Evolutionary conservation across 2,797 vertebrate genomes (phyloP).

Genomic region (Adrianichthys oophorus): DNA sequence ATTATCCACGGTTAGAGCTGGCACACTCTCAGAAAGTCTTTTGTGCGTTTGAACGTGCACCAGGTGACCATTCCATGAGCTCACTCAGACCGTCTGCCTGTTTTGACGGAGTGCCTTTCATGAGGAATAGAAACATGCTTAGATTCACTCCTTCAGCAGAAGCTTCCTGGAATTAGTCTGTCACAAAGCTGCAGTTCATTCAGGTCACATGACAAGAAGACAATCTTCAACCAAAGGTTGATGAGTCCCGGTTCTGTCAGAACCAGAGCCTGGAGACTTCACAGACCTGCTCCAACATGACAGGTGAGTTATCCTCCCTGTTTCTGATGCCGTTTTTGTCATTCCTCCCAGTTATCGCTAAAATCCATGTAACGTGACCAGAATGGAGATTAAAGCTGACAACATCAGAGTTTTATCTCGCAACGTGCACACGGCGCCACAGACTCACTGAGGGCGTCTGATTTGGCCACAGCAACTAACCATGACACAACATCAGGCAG

Average conservation of each 20-base stretch:
- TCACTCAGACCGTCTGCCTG: slow-evolving; percentile 3
- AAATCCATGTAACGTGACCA: too few relatives aligned
- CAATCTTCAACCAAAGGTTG: slow-evolving; percentile 10
- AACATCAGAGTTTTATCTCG: not conserved
- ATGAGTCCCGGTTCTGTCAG: not conserved
- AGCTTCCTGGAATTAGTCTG: slow-evolving; percentile 2
- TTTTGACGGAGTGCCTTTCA: slow-evolving; percentile 2
- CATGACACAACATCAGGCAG: slow-evolving; percentile 27
- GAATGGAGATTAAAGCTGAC: too few relatives aligned
- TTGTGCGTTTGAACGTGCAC: not conserved
- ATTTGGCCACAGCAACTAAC: slow-evolving; percentile 40
- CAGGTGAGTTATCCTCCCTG: slow-evolving; percentile 10
- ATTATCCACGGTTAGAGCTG: slow-evolving; percentile 16
- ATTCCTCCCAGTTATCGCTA: not conserved
- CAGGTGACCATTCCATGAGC: not conserved
- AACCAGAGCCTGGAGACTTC: slow-evolving; percentile 12
- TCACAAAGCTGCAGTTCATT: not conserved
- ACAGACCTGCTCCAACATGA: slow-evolving; percentile 8
- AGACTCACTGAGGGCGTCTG: slow-evolving; percentile 16
- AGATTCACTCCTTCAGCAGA: slow-evolving; percentile 4
- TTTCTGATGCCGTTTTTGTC: not conserved
- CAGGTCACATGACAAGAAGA: not conserved
- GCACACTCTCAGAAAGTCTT: slow-evolving; percentile 7
- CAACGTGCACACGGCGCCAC: not conserved
- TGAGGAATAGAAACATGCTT: slow-evolving; percentile 6